These are phyloP conservation scores for Drosophila pseudotakahashii DNA, from an alignment of 2,888 invertebrate species.

Conservation along the genomic window DNA sequence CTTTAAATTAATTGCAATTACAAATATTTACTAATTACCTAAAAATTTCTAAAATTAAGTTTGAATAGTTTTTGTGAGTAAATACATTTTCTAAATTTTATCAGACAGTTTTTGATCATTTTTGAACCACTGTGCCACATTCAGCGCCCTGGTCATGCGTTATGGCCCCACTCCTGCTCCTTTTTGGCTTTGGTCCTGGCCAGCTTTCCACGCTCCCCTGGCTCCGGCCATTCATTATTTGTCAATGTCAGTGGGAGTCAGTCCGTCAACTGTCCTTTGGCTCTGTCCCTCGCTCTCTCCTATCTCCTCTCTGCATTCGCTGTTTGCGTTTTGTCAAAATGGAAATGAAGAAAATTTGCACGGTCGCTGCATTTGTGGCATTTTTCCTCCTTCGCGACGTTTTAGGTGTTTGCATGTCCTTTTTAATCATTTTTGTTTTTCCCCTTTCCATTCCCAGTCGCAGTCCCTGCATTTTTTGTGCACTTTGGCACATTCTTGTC, in stretches of 20 bases:
- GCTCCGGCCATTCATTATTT: constrained; percentile 79
- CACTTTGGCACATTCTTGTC: constrained; percentile 71
- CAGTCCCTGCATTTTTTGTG: constrained; percentile 70
- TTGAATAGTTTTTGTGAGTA: no score
- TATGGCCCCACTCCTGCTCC: constrained; percentile 29
- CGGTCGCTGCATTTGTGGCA: constrained; percentile 81
- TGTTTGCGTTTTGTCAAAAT: constrained; percentile 82
- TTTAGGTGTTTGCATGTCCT: constrained; percentile 81
- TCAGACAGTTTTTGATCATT: no score
- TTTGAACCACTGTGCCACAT: no score
- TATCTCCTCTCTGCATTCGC: constrained; percentile 18
- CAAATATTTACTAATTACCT: no score
- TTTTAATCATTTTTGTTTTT: constrained; percentile 69
- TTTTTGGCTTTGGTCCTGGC: constrained; percentile 24
- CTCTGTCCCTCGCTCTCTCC: background rate
- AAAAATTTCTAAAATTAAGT: no score
- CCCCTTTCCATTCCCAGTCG: background rate
- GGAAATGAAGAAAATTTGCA: constrained; percentile 82
- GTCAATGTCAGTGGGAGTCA: constrained; percentile 82
- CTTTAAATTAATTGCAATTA: no score
- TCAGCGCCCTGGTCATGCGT: constrained; percentile 2
- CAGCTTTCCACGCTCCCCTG: constrained; percentile 10
- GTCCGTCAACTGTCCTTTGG: constrained; percentile 72
- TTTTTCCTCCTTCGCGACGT: constrained; percentile 75
- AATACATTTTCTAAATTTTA: no score